Conservation (phyloP, 2,113 vertebrate species). For the Mohoua ochrocephala region DNA sequence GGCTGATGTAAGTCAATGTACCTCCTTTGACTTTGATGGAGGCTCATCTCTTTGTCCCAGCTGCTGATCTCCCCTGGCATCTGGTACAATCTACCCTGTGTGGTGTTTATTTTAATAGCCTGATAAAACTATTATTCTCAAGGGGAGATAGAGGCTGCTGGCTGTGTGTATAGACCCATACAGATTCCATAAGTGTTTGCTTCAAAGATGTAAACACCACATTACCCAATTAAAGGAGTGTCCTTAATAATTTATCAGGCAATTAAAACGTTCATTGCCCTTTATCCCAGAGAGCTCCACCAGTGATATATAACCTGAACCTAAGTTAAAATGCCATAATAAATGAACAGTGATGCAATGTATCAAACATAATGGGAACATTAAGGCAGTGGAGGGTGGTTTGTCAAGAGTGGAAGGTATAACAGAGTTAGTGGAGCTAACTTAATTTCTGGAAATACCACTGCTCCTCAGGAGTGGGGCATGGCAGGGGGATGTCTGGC, state of each 20-base stretch:
- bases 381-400: constrained; percentile 37
- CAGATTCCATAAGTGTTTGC: constrained; percentile 28
- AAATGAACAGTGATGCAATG: constrained; percentile 28
- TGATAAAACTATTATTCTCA: constrained; percentile 2
- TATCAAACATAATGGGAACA: constrained; percentile 51
- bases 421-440: not conserved
- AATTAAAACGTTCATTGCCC: constrained; percentile 58
- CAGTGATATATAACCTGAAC: constrained; percentile 7
- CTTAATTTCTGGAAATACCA: constrained; percentile 48
- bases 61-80: not conserved
- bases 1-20: not conserved
- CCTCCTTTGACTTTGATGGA: not conserved
- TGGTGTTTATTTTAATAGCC: constrained; percentile 11
- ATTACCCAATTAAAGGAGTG: constrained; percentile 45
- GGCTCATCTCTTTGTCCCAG: not conserved
- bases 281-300: constrained; percentile 38
- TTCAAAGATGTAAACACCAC: constrained; percentile 50
- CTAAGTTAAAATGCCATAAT: constrained; percentile 38
- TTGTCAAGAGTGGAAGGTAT: not conserved
- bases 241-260: constrained; percentile 66
- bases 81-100: not conserved
- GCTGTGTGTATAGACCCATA: constrained; percentile 21
- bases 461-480: not conserved
- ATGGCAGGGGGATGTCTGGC: not conserved
- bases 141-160: not conserved